phyloP scores from a whole-genome alignment of 53 echinoderm and acorn worm genomes.

The Holothuria scabra region DNA sequence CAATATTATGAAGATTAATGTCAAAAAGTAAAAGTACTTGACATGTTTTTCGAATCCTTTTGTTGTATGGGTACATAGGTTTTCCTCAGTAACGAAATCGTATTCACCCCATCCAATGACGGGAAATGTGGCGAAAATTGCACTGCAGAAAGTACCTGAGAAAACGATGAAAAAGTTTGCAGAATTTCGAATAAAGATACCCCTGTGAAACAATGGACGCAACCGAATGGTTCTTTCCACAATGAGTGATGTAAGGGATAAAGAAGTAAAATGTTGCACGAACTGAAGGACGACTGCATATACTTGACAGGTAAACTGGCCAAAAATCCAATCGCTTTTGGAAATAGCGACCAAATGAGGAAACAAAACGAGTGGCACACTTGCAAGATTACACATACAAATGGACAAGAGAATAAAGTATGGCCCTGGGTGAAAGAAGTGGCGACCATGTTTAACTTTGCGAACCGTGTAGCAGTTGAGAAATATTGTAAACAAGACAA shows the following conservation, averaged over 20 bases:
- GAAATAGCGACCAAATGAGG: neutral
- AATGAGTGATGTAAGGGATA: conserved; percentile 57
- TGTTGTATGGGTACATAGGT: conserved; percentile 50
- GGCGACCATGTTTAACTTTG: conserved; percentile 4
- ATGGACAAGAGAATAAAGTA: conserved; percentile 21
- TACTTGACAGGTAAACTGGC: conserved; percentile 53
- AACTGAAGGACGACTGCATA: conserved; percentile 62
- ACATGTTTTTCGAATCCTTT: conserved; percentile 53
- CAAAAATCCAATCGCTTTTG: neutral
- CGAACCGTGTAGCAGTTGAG: neutral
- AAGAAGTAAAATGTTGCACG: conserved; percentile 59
- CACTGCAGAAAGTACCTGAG: conserved; percentile 54
- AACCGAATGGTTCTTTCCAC: conserved; percentile 74
- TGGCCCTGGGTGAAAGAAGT: conserved; percentile 1
- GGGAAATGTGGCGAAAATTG: conserved; percentile 47
- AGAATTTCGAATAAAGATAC: conserved; percentile 62
- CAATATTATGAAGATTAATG: conserved; percentile 28
- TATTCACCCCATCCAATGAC: conserved; percentile 61
- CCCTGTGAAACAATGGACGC: conserved; percentile 67
- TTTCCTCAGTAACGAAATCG: conserved; percentile 42
- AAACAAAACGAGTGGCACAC: neutral
- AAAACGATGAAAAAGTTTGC: conserved; percentile 54
- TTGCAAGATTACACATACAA: neutral
- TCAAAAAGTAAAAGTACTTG: conserved; percentile 52
- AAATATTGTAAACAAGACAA: neutral